Base-by-base conservation (phyloP, 2,888 invertebrate genomes). In the Rosalia funebris region DNA sequence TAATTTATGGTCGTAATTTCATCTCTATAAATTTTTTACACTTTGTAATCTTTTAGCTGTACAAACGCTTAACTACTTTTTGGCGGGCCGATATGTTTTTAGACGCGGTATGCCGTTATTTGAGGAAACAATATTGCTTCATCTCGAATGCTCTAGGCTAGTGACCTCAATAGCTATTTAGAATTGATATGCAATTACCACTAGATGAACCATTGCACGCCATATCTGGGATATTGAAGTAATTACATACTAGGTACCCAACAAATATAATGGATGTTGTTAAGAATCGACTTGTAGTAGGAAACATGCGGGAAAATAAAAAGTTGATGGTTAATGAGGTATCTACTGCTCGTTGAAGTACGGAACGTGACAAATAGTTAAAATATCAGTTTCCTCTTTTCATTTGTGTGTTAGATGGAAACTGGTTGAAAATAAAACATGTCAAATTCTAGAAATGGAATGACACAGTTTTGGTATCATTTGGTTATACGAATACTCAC, bases 1-100 rank as follows among this genome's bases (percentile, higher is more conserved):
- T 74, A 77, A 77, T 77, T 75, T 75, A 65, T 73, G 70, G 67
- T 69, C 69, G 73, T 76, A 77, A 76, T 77, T 77, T 75, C 74
- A 77, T 75, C 73, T 73, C 60, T 65, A 70, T 70, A 56, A 60
- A 48, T 64, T 63, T 63, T 63, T 65, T 56, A 47, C 44, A 37
- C 47, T 56, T 46, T 60, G 60, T 64, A 64, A 64, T 60, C 63
- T 58, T 65, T 64, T 63, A 57, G 53, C 50, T 42, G 39, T 54
- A 58, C 56, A 71, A 72, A 72, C 71, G 69, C 71, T 74, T 76
- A 75, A 75, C 71, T 74, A 75, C 73, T 75, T 77, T 78, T 78
- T 77, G 77, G 76, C 74, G 73, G 76, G 71, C 72, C 69, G 69
- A 55, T 65, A 65, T 67, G 71, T 75, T 74, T 77, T 76, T 74